phyloP scores from a whole-genome alignment of 2,797 vertebrate species.

The Spatula clypeata region DNA sequence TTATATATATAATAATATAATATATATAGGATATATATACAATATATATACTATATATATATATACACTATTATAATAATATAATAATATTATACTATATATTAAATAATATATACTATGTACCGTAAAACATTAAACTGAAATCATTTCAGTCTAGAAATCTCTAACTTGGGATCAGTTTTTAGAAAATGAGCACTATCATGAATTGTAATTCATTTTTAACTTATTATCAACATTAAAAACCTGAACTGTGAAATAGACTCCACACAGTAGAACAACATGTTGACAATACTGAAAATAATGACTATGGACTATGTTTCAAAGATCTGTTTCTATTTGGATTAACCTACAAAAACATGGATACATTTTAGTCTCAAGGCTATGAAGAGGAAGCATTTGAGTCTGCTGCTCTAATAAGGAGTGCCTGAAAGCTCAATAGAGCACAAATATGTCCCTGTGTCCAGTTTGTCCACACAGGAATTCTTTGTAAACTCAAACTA shows the following conservation, averaged over 20 bases:
- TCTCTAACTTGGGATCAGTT: not conserved
- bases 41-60: no score
- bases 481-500: rapidly evolving
- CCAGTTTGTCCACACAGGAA: not conserved
- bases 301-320: not conserved
- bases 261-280: not conserved
- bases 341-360: not conserved
- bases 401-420: not conserved
- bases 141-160: not conserved
- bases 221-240: not conserved
- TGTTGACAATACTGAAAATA: not conserved
- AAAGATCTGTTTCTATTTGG: not conserved
- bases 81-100: no score
- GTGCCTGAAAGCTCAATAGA: not conserved
- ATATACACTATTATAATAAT: no score
- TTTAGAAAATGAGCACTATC: not conserved
- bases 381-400: not conserved
- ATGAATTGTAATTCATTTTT: not conserved
- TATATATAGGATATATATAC: no score
- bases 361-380: not conserved
- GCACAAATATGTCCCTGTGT: rapidly evolving
- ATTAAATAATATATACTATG: no score
- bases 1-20: no score
- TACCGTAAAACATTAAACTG: not conserved
- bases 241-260: not conserved